Base-by-base conservation (phyloP, 2,113 vertebrate species). In the Hepsetus odoe region DNA sequence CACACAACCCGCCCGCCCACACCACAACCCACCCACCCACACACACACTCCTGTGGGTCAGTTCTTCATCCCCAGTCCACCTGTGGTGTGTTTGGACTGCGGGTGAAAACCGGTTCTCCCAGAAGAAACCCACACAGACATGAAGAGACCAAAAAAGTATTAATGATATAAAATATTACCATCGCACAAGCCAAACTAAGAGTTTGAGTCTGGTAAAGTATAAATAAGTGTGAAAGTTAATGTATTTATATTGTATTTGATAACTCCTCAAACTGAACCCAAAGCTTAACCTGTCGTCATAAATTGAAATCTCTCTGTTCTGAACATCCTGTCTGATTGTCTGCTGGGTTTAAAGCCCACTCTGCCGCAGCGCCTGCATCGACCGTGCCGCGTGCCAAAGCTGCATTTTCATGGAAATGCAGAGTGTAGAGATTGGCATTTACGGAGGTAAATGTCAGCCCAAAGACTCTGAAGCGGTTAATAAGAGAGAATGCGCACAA, bases 391-490 rank as follows among this genome's bases (percentile, higher is more conserved):
- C 12, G 55, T 30, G 30, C 14, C 33, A 62, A 61, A 68, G 35
- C 67, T 33, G 56, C 44, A 73, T 79, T 81, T 83, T 81, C 62
- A 85, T 49, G 55, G 72, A 81, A 74, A 62, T 40, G 26, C 10
- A 24, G 42, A 49, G 46, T 38, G 58, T 16, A 18, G n/a, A 33
- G 72, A 77, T 44, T 81, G 78, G 78, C 81, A 83, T 83, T 84
- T 84, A 74, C 74, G 76, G 65, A 79, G 61, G 66, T 74, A 86
- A 86, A 84, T 80, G 85, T 86, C 83, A 86, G 14, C 59, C 69
- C 58, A 55, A 70, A 80, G 71, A 70, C 73, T 69, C 49, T 51
- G 66, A 71, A 59, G 72, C 64, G 35, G 51, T 59, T 82, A 86
- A 84, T 77, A 72, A 79, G 72, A 56, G 65, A 66, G 33, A 77